Base-by-base conservation (phyloP, 2,888 invertebrate genomes). In the Cheilosia vulpina region DNA sequence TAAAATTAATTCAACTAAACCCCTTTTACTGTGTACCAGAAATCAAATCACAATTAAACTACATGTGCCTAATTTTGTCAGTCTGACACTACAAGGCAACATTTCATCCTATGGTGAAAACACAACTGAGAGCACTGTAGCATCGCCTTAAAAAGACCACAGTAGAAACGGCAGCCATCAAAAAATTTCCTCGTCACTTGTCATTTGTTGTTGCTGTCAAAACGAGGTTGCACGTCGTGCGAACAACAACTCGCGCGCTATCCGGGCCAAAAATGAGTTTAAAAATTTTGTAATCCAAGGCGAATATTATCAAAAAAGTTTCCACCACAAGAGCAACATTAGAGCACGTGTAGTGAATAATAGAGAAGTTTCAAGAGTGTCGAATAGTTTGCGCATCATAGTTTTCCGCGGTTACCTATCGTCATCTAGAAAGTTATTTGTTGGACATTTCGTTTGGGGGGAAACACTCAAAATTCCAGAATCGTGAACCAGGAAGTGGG, bases 141-240 rank as follows among this genome's bases (percentile, higher is more conserved):
- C 19, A 24, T 62, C 47, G 50, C 21, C 52, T 38, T 38, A 38
- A 55, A 13, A 52, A 3, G 27, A 60, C 60, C 11, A 34, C 52
- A 24, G 19, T n/a, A 21, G 2, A 52, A 45, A 50, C 58, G 80
- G 84, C 84, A 80, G 84, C 84, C 84, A 84, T 84, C 80, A 76
- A 45, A 63, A 21, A 73, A 41, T 47, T 63, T 71, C 52, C 57
- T 79, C 63, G 52, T 73, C 62, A 69, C 65, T 84, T 75, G 81
- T 81, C 81, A 81, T 80, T 85, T 85, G 81, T 80, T 85, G 85
- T 85, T 85, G 85, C 85, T 85, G 85, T 85, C 85, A 85, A 80
- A 85, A 81, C 76, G 72, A 85, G 76, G 38, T 72, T 85, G 81
- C 85, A 81, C 85, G 85, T 81, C 85, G 85, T 85, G 85, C 85